A percentile compares a stretch with the other conserved stretches of the same genome.
These are phyloP conservation scores for Ectropis grisescens DNA, from an alignment of 1,140 invertebrate genomes.

Conservation along the genomic window DNA sequence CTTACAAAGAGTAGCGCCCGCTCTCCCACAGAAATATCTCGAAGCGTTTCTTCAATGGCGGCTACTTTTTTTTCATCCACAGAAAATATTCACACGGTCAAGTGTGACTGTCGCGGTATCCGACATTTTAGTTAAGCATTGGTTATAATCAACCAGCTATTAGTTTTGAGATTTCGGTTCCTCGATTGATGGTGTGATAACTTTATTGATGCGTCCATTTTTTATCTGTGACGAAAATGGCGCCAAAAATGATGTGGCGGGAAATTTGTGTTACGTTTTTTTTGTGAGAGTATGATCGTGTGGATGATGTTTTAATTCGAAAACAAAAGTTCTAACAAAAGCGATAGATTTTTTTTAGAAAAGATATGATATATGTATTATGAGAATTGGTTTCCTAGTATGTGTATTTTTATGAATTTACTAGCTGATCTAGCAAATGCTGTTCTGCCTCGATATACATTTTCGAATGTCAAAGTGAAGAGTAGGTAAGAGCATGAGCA, in stretches of 20 bases:
- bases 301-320: no score
- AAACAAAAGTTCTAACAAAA: no score
- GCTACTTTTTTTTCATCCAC: conserved; percentile 26
- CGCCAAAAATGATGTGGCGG: neutral
- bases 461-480: no score
- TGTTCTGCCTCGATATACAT: no score
- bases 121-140: conserved; percentile 18
- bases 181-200: neutral
- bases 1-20: conserved; percentile 37
- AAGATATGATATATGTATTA: no score
- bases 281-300: neutral
- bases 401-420: no score
- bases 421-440: no score
- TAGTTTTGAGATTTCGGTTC: conserved; percentile 14
- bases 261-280: neutral
- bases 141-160: conserved; percentile 14
- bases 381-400: no score
- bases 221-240: neutral
- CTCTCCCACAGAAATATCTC: conserved; percentile 35
- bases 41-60: conserved; percentile 42
- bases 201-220: no score
- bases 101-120: conserved; percentile 26
- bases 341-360: no score
- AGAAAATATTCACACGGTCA: conserved; percentile 39
- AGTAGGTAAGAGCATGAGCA: no score